Base-by-base conservation (phyloP, 2,797 vertebrate genomes). In the Halcyon chelicuti region DNA sequence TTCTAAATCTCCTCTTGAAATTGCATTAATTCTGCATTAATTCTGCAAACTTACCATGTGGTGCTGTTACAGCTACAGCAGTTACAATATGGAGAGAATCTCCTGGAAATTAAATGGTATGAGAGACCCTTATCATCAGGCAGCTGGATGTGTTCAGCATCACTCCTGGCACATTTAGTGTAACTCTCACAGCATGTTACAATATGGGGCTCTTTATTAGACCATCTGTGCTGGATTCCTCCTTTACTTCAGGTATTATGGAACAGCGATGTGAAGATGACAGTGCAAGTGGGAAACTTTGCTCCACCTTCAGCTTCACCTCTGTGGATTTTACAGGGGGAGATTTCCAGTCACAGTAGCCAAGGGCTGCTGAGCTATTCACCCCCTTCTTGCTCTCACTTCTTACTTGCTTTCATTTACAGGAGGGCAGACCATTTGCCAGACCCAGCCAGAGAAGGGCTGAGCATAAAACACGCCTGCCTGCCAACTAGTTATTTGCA, bases 141-240 rank as follows among this genome's bases (percentile, higher is more conserved):
- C 49, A 78, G 23, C 71, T 82, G 83, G 62, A 39, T 2, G 2
- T 1, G 3, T 25, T 9, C 5, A 4, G 75, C 75, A 68, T 47
- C 46, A 9, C 37, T 62, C 84, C 76, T 82, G 17, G 60, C 21
- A 9, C 6, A 28, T 8, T 57, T 17, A 28, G 26, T 14, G 63
- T 26, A 58, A 57, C 47, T 76, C 70, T 47, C 79, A 39, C 0
- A 0, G 51, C 68, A 49, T 1, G 0, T 61, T 7, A 49, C 40
- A 39, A 6, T 5, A 20, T 17, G 33, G 19, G 66, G 46, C 31
- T 77, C 55, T 62, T 31, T 12, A 21, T 9, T 44, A 52, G 18
- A 20, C 60, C 65, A 33, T n/a, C 92, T 31, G 51, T 52, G 33
- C 73, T 58, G 33, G 2, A 60, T 68, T 73, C n/a, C n/a, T 61